A percentile compares a stretch with the other conserved stretches of the same genome.
These are phyloP conservation scores for Ammodytes marinus DNA, from an alignment of 2,113 vertebrate species.

Conservation along the genomic window DNA sequence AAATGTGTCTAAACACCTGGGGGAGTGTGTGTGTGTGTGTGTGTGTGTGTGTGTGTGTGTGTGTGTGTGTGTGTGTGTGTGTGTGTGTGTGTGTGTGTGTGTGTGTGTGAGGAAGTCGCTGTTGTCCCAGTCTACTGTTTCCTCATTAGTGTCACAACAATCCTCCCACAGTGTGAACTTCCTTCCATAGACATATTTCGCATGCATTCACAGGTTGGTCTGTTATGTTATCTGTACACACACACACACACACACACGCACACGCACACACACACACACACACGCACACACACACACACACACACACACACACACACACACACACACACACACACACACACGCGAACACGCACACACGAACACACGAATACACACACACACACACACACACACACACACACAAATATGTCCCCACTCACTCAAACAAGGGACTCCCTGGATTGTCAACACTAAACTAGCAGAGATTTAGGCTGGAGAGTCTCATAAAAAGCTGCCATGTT, in stretches of 20 bases:
- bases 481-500: not conserved
- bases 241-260: slow-evolving; percentile 7
- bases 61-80: slow-evolving; percentile 14
- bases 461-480: not conserved
- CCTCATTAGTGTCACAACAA: slow-evolving; percentile 66
- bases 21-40: not conserved
- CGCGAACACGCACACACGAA: too few species aligned
- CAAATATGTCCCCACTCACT: slow-evolving; percentile 29
- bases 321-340: too few species aligned
- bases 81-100: slow-evolving; percentile 12
- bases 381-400: slow-evolving; percentile 31
- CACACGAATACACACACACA: too few species aligned
- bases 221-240: slow-evolving; percentile 17
- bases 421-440: not conserved
- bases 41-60: slow-evolving; percentile 10
- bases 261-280: too few species aligned
- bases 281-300: too few species aligned
- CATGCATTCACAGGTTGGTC: not conserved
- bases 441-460: not conserved
- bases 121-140: slow-evolving; percentile 59
- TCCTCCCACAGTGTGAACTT: slow-evolving; percentile 38
- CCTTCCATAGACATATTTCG: slow-evolving; percentile 52
- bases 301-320: too few species aligned
- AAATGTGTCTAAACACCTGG: slow-evolving; percentile 42
- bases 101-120: slow-evolving; percentile 54